Evolutionary conservation across 2,888 invertebrate genomes (phyloP).

Genomic region (Aromia moschata): DNA sequence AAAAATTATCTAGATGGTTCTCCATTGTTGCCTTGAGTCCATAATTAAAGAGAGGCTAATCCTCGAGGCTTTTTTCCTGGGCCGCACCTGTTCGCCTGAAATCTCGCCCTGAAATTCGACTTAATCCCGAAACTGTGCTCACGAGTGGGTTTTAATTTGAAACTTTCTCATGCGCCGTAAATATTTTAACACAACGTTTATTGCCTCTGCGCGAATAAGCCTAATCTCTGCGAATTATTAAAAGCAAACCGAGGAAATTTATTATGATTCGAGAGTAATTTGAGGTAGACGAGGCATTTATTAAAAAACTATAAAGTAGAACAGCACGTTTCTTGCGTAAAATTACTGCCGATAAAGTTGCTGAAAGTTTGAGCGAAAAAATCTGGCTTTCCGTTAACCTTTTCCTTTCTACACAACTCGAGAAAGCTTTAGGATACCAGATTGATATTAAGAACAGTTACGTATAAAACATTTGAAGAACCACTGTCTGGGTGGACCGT

Average conservation of each 20-base stretch:
- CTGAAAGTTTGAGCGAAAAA: too few relatives aligned
- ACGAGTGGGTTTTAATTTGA: constrained; percentile 18
- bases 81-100: background rate
- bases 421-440: too few relatives aligned
- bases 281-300: background rate
- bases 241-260: constrained; percentile 13
- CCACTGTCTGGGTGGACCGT: too few relatives aligned
- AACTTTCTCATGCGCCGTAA: constrained; percentile 18
- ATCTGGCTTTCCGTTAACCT: too few relatives aligned
- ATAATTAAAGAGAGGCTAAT: constrained; percentile 6
- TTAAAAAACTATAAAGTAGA: too few relatives aligned
- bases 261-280: constrained; percentile 7
- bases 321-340: too few relatives aligned
- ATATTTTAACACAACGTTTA: constrained; percentile 22
- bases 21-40: background rate
- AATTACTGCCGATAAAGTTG: too few relatives aligned
- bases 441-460: too few relatives aligned
- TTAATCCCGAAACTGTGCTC: constrained; percentile 9
- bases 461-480: too few relatives aligned
- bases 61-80: background rate
- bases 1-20: background rate
- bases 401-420: too few relatives aligned
- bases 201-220: constrained; percentile 6
- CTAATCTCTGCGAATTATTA: constrained; percentile 20
- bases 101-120: background rate